These are phyloP conservation scores for Drosophila mercatorum DNA, from an alignment of 2,888 invertebrate species.

Conservation along the genomic window DNA sequence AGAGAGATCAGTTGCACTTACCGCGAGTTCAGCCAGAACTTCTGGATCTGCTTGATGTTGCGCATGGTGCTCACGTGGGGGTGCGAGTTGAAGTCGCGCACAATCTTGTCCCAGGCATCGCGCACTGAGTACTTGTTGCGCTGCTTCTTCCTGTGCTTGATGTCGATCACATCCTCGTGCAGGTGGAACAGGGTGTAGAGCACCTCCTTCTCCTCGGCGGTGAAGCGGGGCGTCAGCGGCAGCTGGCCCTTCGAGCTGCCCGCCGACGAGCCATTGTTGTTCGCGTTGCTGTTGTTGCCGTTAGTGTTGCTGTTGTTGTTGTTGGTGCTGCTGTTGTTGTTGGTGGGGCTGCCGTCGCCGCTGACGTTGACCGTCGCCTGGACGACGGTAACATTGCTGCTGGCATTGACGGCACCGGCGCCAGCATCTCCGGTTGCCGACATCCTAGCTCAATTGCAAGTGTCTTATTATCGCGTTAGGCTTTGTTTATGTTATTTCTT, in stretches of 20 bases:
- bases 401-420: conserved; percentile 39
- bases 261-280: conserved; percentile 34
- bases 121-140: conserved; percentile 83
- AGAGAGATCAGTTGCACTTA: conserved; percentile 38
- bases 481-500: conserved; percentile 6
- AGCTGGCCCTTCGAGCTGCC: conserved; percentile 57
- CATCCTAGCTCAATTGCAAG: conserved; percentile 29
- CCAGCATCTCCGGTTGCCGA: conserved; percentile 54
- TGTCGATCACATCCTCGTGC: conserved; percentile 84
- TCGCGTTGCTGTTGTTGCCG: conserved; percentile 13
- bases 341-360: conserved; percentile 30
- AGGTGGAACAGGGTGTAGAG: conserved; percentile 81
- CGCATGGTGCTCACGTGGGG: conserved; percentile 80
- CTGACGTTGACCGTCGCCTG: conserved; percentile 45
- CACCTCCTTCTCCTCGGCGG: conserved; percentile 83
- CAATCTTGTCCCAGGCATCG: conserved; percentile 84
- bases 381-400: conserved; percentile 28
- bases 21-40: conserved; percentile 85
- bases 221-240: conserved; percentile 82
- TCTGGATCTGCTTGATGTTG: conserved; percentile 84
- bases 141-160: conserved; percentile 83
- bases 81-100: conserved; percentile 82
- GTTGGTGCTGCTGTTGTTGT: conserved; percentile 24
- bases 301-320: conserved; percentile 17
- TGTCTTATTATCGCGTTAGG: background rate